Evolutionary conservation across 1,140 invertebrate genomes (phyloP).

Genomic region (Ylistrum balloti): DNA sequence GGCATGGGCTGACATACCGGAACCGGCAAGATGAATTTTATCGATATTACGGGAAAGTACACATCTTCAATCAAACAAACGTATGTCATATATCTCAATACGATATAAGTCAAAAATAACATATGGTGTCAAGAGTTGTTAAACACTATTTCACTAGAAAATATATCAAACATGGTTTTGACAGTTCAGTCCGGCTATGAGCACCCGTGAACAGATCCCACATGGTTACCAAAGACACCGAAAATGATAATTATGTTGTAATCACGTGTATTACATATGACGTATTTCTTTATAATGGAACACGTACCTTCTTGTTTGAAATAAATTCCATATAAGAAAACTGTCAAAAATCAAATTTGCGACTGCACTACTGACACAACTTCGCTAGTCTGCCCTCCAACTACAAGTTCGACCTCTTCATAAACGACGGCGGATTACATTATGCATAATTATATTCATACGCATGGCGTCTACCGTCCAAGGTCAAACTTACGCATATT

Average conservation of each 20-base stretch:
- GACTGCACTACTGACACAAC: slow-evolving; percentile 25
- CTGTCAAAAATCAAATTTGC: background rate
- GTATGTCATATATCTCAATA: background rate
- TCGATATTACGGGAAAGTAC: background rate
- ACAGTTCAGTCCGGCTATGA: background rate
- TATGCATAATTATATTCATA: slow-evolving; percentile 56
- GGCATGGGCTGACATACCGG: slow-evolving; percentile 21
- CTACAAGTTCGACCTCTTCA: slow-evolving; percentile 47
- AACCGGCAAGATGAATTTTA: background rate
- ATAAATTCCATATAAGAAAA: slow-evolving; percentile 46
- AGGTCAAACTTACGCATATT: slow-evolving; percentile 55
- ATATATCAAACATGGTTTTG: background rate
- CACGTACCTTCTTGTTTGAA: slow-evolving; percentile 40
- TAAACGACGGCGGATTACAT: slow-evolving; percentile 41
- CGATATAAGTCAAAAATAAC: background rate
- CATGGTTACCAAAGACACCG: background rate
- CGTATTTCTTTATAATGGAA: background rate
- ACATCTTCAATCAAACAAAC: background rate
- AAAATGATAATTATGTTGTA: background rate
- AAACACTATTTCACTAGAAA: background rate
- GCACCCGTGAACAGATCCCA: background rate
- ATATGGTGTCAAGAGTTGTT: background rate
- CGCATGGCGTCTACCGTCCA: slow-evolving; percentile 46
- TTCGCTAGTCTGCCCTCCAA: slow-evolving; percentile 51
- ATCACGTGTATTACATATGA: background rate